A percentile compares a stretch with the other conserved stretches of the same genome.
These are phyloP conservation scores for Meiosimyza platycephala DNA, from an alignment of 2,888 invertebrate species.

Conservation along the genomic window DNA sequence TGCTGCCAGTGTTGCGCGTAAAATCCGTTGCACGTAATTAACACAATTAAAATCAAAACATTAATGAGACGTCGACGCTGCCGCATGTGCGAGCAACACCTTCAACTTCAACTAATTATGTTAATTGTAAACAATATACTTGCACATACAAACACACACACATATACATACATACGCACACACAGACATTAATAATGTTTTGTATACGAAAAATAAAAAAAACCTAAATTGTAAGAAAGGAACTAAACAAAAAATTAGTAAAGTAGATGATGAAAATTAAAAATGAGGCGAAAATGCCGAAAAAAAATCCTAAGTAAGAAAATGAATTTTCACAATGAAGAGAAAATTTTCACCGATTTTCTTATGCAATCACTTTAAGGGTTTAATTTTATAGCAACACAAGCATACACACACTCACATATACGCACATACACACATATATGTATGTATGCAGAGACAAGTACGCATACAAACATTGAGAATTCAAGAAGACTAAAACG, in stretches of 20 bases:
- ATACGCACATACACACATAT: too few relatives aligned
- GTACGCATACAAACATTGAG: too few relatives aligned
- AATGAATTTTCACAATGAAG: too few relatives aligned
- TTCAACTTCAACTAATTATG: slow-evolving; percentile 52
- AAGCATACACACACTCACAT: too few relatives aligned
- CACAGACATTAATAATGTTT: not conserved
- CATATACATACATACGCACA: slow-evolving; percentile 1
- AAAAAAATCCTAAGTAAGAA: too few relatives aligned
- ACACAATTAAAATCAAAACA: slow-evolving; percentile 67
- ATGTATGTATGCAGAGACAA: too few relatives aligned
- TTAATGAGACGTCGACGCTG: slow-evolving; percentile 50
- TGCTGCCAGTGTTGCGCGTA: slow-evolving; percentile 34
- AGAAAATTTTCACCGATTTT: too few relatives aligned
- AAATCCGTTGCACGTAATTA: slow-evolving; percentile 65
- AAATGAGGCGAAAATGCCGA: too few relatives aligned
- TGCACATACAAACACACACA: slow-evolving; percentile 1
- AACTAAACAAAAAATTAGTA: not conserved
- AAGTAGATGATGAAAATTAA: not conserved
- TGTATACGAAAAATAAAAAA: not conserved
- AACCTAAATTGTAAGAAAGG: not conserved
- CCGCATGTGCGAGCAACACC: slow-evolving; percentile 45
- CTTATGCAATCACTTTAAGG: too few relatives aligned
- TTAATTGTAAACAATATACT: slow-evolving; percentile 47
- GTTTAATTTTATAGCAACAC: too few relatives aligned
- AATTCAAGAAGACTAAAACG: too few relatives aligned